Base-by-base conservation (phyloP, 2,797 vertebrate genomes). In the Hirundo rustica region DNA sequence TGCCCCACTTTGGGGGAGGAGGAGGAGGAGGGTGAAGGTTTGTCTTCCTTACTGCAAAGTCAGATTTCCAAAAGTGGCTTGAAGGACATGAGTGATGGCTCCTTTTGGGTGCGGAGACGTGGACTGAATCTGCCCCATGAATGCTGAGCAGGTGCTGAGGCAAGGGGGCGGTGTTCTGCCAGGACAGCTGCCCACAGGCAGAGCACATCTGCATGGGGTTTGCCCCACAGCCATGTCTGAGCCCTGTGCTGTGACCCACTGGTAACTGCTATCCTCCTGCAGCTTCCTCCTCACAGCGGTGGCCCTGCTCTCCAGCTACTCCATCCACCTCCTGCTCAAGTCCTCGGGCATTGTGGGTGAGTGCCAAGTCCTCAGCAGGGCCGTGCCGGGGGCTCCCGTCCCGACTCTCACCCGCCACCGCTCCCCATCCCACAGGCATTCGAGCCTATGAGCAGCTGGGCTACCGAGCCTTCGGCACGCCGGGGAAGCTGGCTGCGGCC, bases 321-420 rank as follows among this genome's bases (percentile, higher is more conserved):
- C 99, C 92, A 99, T 99, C 96, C 99, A 99, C 89, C 98, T 99
- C 93, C 97, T 99, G 94, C 98, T 99, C 84, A 99, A 99, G 97
- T 98, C 98, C 71, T 99, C 99, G 0, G 99, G 99, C 65, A 98
- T 99, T 50, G 99, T 99, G 92, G 99, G 99, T 99, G 96, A 98
- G 98, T 98, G 55, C 27, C 4, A 2, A 44, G 38, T 53, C 72
- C 66, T 48, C 14, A 7, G 17, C 1, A 18, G 47, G 50, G 29
- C 50, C 0, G 1, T 66, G 51, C 58, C 2, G 1, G 57, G 29
- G 23, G 8, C 3, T 70, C 17, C 22, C 53, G 16, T 51, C 65
- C 38, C 3, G 3, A 44, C 53, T 42, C 72, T 92, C 78, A 95
- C 22, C n/a, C 2, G 0, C 25, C 51, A 23, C 11, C 0, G 0